A percentile compares a stretch with the other conserved stretches of the same genome.
Evolutionary conservation across 2,888 invertebrate genomes (phyloP).

Genomic region (Drosophila longiperda): DNA sequence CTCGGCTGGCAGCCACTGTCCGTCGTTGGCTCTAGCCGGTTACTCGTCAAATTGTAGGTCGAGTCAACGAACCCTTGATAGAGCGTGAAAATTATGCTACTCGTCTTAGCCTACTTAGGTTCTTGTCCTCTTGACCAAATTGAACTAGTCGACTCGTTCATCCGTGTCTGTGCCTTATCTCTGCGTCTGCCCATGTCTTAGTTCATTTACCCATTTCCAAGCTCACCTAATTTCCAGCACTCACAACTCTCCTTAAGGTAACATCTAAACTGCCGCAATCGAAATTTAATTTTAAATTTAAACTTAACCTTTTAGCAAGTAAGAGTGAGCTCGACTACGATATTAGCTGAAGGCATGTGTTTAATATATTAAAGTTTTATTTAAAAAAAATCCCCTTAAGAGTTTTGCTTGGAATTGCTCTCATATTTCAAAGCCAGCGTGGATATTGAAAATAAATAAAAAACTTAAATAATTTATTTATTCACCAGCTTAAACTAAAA

Average conservation of each 20-base stretch:
- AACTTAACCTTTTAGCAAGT: neutral
- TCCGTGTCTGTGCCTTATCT: slow-evolving; percentile 60
- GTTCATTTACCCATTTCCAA: slow-evolving; percentile 10
- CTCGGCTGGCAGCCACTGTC: slow-evolving; percentile 31
- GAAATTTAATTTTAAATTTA: neutral
- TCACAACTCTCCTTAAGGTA: neutral
- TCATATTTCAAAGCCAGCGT: neutral
- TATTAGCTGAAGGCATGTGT: no score
- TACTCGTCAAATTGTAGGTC: slow-evolving; percentile 1
- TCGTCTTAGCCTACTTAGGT: slow-evolving; percentile 44
- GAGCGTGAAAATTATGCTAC: slow-evolving; percentile 36
- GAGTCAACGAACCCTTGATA: slow-evolving; percentile 46
- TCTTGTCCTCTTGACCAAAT: slow-evolving; percentile 55
- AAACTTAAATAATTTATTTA: no score
- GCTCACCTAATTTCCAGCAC: neutral
- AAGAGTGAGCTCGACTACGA: no score
- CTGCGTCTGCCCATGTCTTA: slow-evolving; percentile 13
- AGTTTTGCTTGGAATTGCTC: neutral
- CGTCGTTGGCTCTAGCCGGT: slow-evolving; percentile 1
- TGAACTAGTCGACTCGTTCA: slow-evolving; percentile 51
- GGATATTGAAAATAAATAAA: neutral
- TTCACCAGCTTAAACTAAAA: no score
- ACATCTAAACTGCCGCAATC: neutral
- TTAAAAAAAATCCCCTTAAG: no score
- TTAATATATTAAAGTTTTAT: no score